Base-by-base conservation (phyloP, 2,797 vertebrate genomes). In the Hipposideros larvatus region DNA sequence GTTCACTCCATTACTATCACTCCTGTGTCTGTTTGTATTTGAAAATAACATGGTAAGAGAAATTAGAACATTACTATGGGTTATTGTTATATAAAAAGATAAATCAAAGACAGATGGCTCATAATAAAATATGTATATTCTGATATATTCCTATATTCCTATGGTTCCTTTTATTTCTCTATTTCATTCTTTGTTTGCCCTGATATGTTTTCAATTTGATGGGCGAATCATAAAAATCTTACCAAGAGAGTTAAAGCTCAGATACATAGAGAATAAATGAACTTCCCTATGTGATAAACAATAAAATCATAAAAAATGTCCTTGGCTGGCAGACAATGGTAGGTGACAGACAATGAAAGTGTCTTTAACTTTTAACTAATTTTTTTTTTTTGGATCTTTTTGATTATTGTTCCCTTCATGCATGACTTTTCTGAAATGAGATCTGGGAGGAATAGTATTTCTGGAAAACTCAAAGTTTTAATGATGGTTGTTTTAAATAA, bases 1-100 rank as follows among this genome's bases (percentile, higher is more conserved):
- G 8, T 94, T 96, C 97, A 84, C 79, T 97, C 71, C 95, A 48
- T 77, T 51, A 51, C 96, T 97, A 94, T 90, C 91, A 73, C 61
- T 97, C 89, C 83, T 98, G 53, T 97, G 96, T 98, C 75, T 53
- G 19, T 37, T 97, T 75, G 22, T 83, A 90, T 97, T 96, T 96
- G 48, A 97, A 98, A 97, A 80, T 66, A 96, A 70, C 0, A 46
- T 92, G 84, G 74, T 79, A 95, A 97, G 43, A 46, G 85, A 98
- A 94, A 83, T 70, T 94, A 63, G 22, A 51, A 85, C 79, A 96
- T 97, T 86, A 95, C 90, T 86, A 90, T 34, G 65, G 94, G 91
- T 98, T 97, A 97, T 93, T 0, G 0, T 91, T 77, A 83, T 73
- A 92, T 84, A 83, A 96, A 95, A 98, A 97, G 43, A 86, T 73